These are phyloP conservation scores for Oryctes rhinoceros DNA, from an alignment of 1,140 invertebrate species.

Conservation along the genomic window DNA sequence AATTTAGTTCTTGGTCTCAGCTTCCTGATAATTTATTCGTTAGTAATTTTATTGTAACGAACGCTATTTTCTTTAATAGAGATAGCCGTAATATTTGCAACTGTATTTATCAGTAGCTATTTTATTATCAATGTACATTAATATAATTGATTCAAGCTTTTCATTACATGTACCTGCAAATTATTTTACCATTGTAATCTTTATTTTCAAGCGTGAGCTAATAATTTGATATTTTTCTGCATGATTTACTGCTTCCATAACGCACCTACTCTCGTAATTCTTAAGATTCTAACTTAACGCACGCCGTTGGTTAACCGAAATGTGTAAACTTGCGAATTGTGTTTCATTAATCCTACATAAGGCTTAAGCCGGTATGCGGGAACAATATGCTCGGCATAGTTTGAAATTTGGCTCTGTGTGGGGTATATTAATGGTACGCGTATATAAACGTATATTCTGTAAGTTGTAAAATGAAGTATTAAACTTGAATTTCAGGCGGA, in stretches of 20 bases:
- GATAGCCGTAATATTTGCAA: too few relatives aligned
- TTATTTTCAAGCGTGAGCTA: too few relatives aligned
- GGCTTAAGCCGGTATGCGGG: constrained; percentile 11
- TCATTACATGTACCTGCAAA: too few relatives aligned
- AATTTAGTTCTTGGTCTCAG: too few relatives aligned
- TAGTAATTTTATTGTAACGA: too few relatives aligned
- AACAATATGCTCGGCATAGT: constrained; percentile 7
- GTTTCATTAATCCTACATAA: constrained; percentile 24
- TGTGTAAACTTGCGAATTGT: constrained; percentile 23
- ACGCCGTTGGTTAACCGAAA: constrained; percentile 19
- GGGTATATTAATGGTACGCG: constrained; percentile 23
- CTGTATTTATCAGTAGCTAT: too few relatives aligned
- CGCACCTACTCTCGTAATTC: background rate
- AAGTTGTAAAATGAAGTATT: constrained; percentile 42
- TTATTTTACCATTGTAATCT: too few relatives aligned
- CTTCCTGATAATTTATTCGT: too few relatives aligned
- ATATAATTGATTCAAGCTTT: too few relatives aligned
- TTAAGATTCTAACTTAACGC: background rate
- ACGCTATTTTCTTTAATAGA: too few relatives aligned
- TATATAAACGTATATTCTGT: background rate
- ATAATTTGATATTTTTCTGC: background rate
- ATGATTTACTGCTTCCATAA: background rate
- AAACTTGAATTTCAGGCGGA: constrained; percentile 64
- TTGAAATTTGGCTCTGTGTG: constrained; percentile 21
- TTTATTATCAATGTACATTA: too few relatives aligned